phyloP scores from a whole-genome alignment of 1,140 invertebrate species.

The Neodiprion fabricii region DNA sequence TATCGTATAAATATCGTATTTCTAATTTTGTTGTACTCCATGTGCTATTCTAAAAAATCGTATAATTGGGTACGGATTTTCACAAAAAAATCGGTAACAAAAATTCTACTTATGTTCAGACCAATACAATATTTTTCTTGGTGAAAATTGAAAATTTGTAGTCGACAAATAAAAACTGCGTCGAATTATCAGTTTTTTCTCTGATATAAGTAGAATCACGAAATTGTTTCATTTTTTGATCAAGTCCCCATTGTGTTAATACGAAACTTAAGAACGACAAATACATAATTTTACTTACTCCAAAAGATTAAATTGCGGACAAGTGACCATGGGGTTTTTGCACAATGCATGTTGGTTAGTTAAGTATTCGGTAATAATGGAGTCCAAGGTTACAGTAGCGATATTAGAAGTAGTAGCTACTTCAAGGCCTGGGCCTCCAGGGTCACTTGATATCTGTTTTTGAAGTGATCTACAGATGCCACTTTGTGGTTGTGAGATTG shows the following conservation, averaged over 20 bases:
- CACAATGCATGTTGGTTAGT: constrained; percentile 95
- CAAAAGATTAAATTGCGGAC: constrained; percentile 89
- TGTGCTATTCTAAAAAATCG: no score
- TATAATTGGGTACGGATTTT: no score
- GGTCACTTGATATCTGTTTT: constrained; percentile 68
- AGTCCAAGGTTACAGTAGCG: constrained; percentile 77
- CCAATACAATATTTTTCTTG: no score
- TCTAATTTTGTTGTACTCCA: no score
- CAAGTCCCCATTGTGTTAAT: constrained; percentile 18
- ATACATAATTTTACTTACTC: constrained; percentile 63
- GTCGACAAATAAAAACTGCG: no score
- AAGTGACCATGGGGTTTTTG: constrained; percentile 91
- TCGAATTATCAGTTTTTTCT: no score
- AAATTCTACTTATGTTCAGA: no score
- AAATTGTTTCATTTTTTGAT: not conserved
- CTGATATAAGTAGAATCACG: no score
- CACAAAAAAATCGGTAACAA: no score
- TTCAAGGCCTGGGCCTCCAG: constrained; percentile 42
- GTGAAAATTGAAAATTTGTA: no score
- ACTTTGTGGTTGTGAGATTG: constrained; percentile 23
- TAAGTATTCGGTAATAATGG: constrained; percentile 94
- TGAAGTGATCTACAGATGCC: constrained; percentile 66
- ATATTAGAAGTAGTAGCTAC: constrained; percentile 46
- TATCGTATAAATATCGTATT: no score
- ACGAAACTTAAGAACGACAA: constrained; percentile 18